phyloP scores from a whole-genome alignment of 2,888 invertebrate species.

The Digitonthophagus gazella region DNA sequence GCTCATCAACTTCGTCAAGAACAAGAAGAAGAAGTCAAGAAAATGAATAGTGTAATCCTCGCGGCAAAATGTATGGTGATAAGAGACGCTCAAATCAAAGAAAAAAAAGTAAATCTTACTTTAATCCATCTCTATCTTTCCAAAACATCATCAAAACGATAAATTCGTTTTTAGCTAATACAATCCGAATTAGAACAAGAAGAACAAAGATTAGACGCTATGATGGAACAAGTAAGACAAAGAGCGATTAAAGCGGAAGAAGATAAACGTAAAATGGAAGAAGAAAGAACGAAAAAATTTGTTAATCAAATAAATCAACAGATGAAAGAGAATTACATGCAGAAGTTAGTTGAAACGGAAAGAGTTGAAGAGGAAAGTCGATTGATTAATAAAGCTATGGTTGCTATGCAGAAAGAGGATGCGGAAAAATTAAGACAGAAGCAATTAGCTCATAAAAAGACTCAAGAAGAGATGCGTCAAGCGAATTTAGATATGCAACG shows the following conservation, averaged over 20 bases:
- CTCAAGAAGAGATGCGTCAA: constrained; percentile 60
- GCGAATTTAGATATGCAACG: constrained; percentile 62
- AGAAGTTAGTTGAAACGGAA: constrained; percentile 61
- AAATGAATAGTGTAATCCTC: constrained; percentile 74
- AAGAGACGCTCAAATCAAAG: constrained; percentile 77
- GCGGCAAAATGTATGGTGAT: constrained; percentile 84
- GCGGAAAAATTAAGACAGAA: constrained; percentile 60
- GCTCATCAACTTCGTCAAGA: constrained; percentile 57
- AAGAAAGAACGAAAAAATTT: constrained; percentile 37
- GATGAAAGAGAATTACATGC: constrained; percentile 55
- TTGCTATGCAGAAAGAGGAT: constrained; percentile 65
- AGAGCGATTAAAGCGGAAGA: constrained; percentile 58
- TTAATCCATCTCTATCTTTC: too few species aligned
- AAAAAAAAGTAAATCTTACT: constrained; percentile 50
- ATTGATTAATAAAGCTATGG: constrained; percentile 60
- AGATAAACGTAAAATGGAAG: constrained; percentile 45
- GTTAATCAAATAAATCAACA: constrained; percentile 50
- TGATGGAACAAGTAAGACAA: constrained; percentile 69
- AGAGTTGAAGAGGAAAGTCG: constrained; percentile 68
- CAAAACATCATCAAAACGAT: too few species aligned
- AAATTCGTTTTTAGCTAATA: constrained; percentile 49
- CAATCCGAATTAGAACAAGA: constrained; percentile 59
- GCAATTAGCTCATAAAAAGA: constrained; percentile 54
- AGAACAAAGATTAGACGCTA: constrained; percentile 60
- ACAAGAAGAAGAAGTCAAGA: constrained; percentile 66